Base-by-base conservation (phyloP, 1,140 invertebrate species). In the Ceratitis capitata region DNA sequence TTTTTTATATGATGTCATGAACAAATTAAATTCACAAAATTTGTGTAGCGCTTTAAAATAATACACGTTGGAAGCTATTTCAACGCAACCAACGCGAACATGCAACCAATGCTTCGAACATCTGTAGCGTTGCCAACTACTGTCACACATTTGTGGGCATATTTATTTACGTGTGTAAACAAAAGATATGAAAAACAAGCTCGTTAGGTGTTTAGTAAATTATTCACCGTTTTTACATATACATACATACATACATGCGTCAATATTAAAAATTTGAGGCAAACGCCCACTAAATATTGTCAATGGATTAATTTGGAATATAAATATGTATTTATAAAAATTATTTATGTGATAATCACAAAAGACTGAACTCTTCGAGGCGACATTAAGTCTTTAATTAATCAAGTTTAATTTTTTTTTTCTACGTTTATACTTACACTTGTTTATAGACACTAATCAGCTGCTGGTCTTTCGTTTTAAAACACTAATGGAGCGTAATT, bases 151-250 rank as follows among this genome's bases (percentile, higher is more conserved):
- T 19, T 23, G 10, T 45, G 35, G 9, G 12, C 39, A 78, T 23
- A n/a, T 78, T 78, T 78, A n/a, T 78, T 78, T 45, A 45, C n/a
- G 35, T 45, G 35, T 45, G 16, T 23, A 78, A n/a, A 78, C n/a
- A 78, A 10, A 10, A 14, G 42, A n/a, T 19, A 42, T 0, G 9
- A 42, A 78, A 78, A 78, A 23, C n/a, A 78, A 3, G 19, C 14
- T 61, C 58, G 26, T 45, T 78, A 78, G 39, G 35, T 78, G 69
- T 45, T 78, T 78, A 45, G 39, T 45, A 45, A 78, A 78, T 23
- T 39, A 56, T 19, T n/a, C n/a, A 56, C n/a, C 19, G 4, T 3
- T 51, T 5, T 56, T 4, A 56, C n/a, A 56, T 56, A 19, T 56
- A 56, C n/a, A 56, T 23, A 56, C 6, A 1, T 23, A 56, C 3